These are phyloP conservation scores for Pandemis cinnamomeana DNA, from an alignment of 2,888 invertebrate genomes.

Conservation along the genomic window DNA sequence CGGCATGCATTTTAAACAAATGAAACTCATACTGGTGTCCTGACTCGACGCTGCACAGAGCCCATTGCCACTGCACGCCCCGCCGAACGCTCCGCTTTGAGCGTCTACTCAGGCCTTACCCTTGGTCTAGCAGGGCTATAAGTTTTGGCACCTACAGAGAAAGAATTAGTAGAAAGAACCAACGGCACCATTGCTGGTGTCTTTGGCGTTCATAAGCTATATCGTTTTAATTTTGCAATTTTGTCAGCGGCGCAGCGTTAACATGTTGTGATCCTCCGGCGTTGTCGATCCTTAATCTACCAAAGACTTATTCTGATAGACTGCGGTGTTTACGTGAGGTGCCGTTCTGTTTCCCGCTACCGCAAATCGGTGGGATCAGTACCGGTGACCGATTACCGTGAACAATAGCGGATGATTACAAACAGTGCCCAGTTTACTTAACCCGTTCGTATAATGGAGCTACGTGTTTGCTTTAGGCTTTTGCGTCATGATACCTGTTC, in stretches of 20 bases:
- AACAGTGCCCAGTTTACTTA: slow-evolving; percentile 40
- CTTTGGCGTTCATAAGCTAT: no score
- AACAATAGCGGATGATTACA: slow-evolving; percentile 46
- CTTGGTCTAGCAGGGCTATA: no score
- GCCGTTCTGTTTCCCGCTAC: neutral
- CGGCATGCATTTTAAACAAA: no score
- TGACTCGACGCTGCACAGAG: no score
- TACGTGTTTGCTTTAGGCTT: slow-evolving; percentile 25
- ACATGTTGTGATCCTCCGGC: no score
- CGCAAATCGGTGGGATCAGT: slow-evolving; percentile 17
- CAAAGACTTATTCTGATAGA: neutral
- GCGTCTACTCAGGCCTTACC: no score
- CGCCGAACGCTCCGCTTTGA: no score
- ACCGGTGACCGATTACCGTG: slow-evolving; percentile 16
- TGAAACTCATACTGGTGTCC: no score
- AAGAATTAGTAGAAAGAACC: no score
- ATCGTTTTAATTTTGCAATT: neutral
- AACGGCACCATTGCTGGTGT: no score
- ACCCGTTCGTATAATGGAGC: slow-evolving; percentile 12
- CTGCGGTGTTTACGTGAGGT: neutral
- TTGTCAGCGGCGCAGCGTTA: neutral
- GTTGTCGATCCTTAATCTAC: neutral
- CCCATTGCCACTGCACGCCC: no score
- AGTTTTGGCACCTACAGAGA: no score
- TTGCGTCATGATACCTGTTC: slow-evolving; percentile 15